Conservation (phyloP, 2,888 invertebrate genomes). For the Eupeodes latifasciatus region DNA sequence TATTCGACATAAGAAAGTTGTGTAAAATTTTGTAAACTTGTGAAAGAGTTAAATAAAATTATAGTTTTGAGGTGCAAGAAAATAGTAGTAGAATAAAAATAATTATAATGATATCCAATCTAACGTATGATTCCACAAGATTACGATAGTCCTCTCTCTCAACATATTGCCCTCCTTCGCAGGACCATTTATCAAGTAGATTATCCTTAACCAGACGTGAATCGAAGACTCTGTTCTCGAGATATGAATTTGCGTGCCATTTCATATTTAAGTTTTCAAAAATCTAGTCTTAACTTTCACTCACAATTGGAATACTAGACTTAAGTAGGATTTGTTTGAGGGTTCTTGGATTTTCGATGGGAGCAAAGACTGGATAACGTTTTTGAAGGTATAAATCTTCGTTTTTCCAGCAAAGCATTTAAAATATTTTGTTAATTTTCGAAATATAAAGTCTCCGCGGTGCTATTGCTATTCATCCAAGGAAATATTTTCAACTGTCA, state of each 20-base stretch:
- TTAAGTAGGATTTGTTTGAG: slow-evolving; percentile 81
- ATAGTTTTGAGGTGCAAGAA: not conserved
- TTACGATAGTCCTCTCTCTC: slow-evolving; percentile 83
- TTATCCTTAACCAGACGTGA: slow-evolving; percentile 83
- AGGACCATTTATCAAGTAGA: slow-evolving; percentile 82
- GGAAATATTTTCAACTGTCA: slow-evolving; percentile 22
- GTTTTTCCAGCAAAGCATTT: slow-evolving; percentile 82
- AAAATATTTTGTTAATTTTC: not conserved
- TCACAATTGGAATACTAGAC: slow-evolving; percentile 84
- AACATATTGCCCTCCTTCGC: slow-evolving; percentile 80
- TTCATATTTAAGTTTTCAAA: slow-evolving; percentile 77
- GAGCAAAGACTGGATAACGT: slow-evolving; percentile 80
- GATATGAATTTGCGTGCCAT: slow-evolving; percentile 81
- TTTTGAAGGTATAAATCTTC: slow-evolving; percentile 81
- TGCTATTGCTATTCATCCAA: slow-evolving; percentile 11
- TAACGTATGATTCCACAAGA: slow-evolving; percentile 84
- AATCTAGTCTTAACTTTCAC: slow-evolving; percentile 76
- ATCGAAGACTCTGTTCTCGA: slow-evolving; percentile 83
- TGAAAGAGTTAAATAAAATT: not conserved
- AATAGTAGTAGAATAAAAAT: slow-evolving; percentile 45
- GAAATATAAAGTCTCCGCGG: not conserved
- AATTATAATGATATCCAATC: slow-evolving; percentile 59
- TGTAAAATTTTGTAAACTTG: not conserved
- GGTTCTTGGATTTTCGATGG: slow-evolving; percentile 77
- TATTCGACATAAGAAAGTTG: no score